Conservation (phyloP, 2,888 invertebrate genomes). For the Crepidodera aurea region DNA sequence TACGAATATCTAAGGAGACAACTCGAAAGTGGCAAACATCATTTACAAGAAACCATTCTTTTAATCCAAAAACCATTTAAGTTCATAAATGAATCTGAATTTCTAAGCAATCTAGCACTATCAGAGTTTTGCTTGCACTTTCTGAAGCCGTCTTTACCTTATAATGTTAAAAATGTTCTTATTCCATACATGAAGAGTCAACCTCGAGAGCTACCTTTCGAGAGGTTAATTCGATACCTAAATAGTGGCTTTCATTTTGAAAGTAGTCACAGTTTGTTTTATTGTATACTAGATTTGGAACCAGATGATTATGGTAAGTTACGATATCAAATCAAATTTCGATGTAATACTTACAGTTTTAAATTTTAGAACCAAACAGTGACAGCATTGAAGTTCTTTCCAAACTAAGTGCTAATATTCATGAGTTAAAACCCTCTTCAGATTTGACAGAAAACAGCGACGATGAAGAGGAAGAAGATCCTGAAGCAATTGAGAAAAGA, state of each 20-base stretch:
- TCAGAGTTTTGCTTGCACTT: conserved; percentile 72
- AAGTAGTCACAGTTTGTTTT: conserved; percentile 67
- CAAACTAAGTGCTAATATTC: conserved; percentile 58
- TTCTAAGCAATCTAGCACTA: conserved; percentile 64
- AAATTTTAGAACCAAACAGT: conserved; percentile 62
- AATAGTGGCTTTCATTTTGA: conserved; percentile 58
- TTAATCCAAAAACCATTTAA: conserved; percentile 80
- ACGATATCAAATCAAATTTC: conserved; percentile 5
- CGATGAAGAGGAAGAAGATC: conserved; percentile 67
- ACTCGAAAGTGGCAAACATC: conserved; percentile 68
- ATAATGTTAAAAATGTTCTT: conserved; percentile 73
- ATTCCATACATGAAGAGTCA: conserved; percentile 71
- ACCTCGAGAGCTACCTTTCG: conserved; percentile 59
- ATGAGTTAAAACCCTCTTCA: conserved; percentile 58
- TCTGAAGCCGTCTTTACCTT: conserved; percentile 71
- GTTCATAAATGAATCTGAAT: conserved; percentile 62
- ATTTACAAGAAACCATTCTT: conserved; percentile 71
- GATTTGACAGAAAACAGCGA: conserved; percentile 63
- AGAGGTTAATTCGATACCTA: conserved; percentile 59
- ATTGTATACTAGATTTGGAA: conserved; percentile 73
- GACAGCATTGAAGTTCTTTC: conserved; percentile 69
- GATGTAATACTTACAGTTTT: not conserved
- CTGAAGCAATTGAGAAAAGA: conserved; percentile 60
- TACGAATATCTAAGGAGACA: conserved; percentile 76
- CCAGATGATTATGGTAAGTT: conserved; percentile 71